Percentiles rank a stretch among this genome's conserved stretches.
phyloP scores from a whole-genome alignment of 2,888 invertebrate genomes.

The Liodrosophila aerea region DNA sequence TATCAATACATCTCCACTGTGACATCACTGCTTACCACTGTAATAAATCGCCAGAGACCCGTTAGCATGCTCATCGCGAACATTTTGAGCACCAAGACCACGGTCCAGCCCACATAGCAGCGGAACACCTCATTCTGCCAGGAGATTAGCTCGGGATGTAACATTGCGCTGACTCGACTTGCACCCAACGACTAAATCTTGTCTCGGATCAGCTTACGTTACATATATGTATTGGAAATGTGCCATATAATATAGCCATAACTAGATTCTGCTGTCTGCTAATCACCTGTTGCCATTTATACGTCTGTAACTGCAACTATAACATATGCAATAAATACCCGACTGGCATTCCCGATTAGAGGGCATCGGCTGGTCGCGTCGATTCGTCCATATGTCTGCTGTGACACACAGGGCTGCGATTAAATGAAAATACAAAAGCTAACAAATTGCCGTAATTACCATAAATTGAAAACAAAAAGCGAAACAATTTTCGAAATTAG shows the following conservation, averaged over 20 bases:
- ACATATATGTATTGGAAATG: no score
- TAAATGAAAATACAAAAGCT: slow-evolving; percentile 62
- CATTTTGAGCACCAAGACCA: slow-evolving; percentile 81
- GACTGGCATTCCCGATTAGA: no score
- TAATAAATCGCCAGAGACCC: slow-evolving; percentile 79
- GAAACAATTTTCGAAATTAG: slow-evolving; percentile 40
- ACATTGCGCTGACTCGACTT: slow-evolving; percentile 31
- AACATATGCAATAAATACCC: no score
- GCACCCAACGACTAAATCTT: slow-evolving; percentile 14
- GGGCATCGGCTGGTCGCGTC: not conserved
- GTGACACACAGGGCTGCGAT: slow-evolving; percentile 18
- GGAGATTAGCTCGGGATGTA: slow-evolving; percentile 50
- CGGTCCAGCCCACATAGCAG: slow-evolving; percentile 80
- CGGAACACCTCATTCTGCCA: slow-evolving; percentile 75
- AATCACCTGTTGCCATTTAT: no score
- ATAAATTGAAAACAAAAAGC: slow-evolving; percentile 60
- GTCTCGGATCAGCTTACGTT: not conserved
- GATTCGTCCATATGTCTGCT: not conserved
- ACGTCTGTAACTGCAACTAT: no score
- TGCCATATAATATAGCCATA: no score
- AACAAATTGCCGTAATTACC: slow-evolving; percentile 55
- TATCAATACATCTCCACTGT: no score
- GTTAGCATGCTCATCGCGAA: slow-evolving; percentile 81
- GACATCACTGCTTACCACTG: slow-evolving; percentile 80
- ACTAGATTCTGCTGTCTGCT: no score